Base-by-base conservation (phyloP, 2,113 vertebrate species). In the Pollachius pollachius region DNA sequence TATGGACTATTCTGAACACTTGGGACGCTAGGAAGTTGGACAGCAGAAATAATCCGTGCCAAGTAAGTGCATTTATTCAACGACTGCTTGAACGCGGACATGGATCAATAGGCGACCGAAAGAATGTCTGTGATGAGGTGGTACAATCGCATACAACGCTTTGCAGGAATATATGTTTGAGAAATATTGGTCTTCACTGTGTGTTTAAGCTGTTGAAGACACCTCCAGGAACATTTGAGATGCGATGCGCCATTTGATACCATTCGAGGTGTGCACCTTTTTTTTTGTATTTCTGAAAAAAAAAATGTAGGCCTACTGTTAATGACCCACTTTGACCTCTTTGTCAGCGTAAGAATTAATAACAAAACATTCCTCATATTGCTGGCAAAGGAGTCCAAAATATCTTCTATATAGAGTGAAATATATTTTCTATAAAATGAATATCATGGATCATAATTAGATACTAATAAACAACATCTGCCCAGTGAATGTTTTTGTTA, bases 291-390 rank as follows among this genome's bases (percentile, higher is more conserved):
- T 21, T 7, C 25, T 5, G 12, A 12, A 54, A 37, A 37, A 52
- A 48, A 48, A 48, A 48, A 13, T 6, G 37, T 48, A 13, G 41
- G 41, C 1, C 9, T 70, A 27, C 62, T 37, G 23, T 37, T 52
- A 18, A 8, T 70, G 73, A 75, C 68, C 64, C 68, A 70, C 63
- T 70, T 70, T 62, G 68, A 66, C 68, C 73, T 58, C 67, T 48
- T 17, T 37, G 34, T 15, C 11, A n/a, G 54, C 56, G 59, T 60
- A 9, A 48, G 15, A 41, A 17, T 41, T 58, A 37, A 71, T 54
- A 48, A 48, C 41, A 48, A 13, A 48, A 13, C 41, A 48, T 13
- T 13, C 12, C 12, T 48, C 41, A 48, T 48, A 13, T 48, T 48
- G 41, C 41, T 48, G 41, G 41, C 8, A 48, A 48, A 48, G 41